These are phyloP conservation scores for Lethrus apterus DNA, from an alignment of 1,140 invertebrate species.

Conservation along the genomic window DNA sequence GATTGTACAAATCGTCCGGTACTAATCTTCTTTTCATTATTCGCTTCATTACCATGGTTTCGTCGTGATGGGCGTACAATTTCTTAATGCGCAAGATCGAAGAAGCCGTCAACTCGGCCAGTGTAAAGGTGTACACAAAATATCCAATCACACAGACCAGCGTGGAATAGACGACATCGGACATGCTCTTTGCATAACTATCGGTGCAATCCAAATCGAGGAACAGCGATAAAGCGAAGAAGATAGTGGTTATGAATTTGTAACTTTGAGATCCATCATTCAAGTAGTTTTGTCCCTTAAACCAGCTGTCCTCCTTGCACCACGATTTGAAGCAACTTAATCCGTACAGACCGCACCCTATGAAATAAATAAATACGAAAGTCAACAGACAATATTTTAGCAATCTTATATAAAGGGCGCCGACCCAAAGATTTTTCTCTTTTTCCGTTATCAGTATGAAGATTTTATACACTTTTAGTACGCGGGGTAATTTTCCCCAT, in stretches of 20 bases:
- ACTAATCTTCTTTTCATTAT: not conserved
- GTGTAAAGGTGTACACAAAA: not conserved
- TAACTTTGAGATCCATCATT: no score
- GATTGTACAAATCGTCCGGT: not conserved
- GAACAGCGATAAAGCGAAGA: no score
- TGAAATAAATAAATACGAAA: not conserved
- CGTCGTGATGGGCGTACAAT: slow-evolving; percentile 6
- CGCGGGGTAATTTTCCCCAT: not conserved
- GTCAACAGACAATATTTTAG: slow-evolving; percentile 3
- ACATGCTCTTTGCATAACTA: no score
- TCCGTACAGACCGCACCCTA: not conserved
- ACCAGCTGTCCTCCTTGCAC: slow-evolving; percentile 5
- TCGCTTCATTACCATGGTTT: slow-evolving; percentile 1
- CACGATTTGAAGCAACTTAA: not conserved
- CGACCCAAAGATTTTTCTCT: slow-evolving; percentile 1
- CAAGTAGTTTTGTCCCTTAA: no score
- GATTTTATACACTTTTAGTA: slow-evolving; percentile 7
- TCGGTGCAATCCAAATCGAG: no score
- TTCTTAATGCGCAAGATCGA: slow-evolving; percentile 1
- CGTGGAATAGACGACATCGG: not conserved
- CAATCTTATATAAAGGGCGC: not conserved
- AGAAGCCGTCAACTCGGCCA: not conserved
- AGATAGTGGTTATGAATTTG: no score
- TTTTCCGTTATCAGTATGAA: slow-evolving; percentile 3
- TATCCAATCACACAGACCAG: slow-evolving; percentile 2